Base-by-base conservation (phyloP, 2,113 vertebrate species). In the Osmerus mordax region DNA sequence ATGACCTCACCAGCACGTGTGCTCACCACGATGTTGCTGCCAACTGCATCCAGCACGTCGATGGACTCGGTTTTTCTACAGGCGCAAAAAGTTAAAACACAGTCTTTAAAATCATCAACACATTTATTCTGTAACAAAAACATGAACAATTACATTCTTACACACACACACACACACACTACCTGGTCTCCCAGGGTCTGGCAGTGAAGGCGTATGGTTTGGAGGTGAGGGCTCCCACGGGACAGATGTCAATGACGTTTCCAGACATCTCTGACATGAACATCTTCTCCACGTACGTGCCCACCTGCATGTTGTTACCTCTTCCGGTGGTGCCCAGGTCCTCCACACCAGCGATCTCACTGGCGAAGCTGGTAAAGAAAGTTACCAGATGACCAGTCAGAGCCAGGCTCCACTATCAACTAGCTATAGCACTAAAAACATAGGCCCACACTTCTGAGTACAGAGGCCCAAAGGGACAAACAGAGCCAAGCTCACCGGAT, bases 181-280 rank as follows among this genome's bases (percentile, higher is more conserved):
- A 98, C 97, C 97, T 96, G 25, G 97, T 99, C 87, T 99, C 97
- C 97, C 97, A 99, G 0, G 96, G 97, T 14, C 97, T 91, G 25
- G 97, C 83, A 47, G 97, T 99, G 84, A 99, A 99, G 14, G 97
- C 97, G 59, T 99, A 99, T 1, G 97, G 97, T 81, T 99, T 99
- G 56, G 97, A 99, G 0, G 97, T 99, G 73, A 99, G 93, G 6
- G 97, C 97, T 70, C 97, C 97, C 1, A 99, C 97, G 21, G 97
- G 97, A 77, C 97, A 99, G 73, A 99, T 91, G 19, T 99, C 97
- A 73, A 99, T 99, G 21, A 99, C 78, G 69, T 99, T 99, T 9
- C 96, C 97, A 8, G 97, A 99, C 65, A 99, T 78, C 82, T 99
- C 97, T 0, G 97, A 99, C 95, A 97, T 96, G 83, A 99, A 99